A percentile compares a stretch with the other conserved stretches of the same genome.
phyloP scores from a whole-genome alignment of 2,888 invertebrate species.

The Hydriomena furcata region DNA sequence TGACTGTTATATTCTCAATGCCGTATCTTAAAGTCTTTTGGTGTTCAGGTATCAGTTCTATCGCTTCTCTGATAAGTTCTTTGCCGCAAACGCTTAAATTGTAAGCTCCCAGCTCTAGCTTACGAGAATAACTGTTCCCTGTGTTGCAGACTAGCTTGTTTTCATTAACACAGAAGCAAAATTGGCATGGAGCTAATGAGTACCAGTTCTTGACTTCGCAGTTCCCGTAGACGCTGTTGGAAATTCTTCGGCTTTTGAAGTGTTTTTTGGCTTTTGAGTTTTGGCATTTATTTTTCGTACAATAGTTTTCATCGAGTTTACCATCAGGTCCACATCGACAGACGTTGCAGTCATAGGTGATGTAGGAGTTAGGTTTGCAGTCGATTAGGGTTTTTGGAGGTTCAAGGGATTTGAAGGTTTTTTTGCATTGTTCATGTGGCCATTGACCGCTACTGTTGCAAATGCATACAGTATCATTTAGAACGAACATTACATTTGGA shows the following conservation, averaged over 20 bases:
- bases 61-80: slow-evolving; percentile 48
- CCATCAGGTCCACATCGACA: slow-evolving; percentile 59
- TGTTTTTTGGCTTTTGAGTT: slow-evolving; percentile 1
- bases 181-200: slow-evolving; percentile 61
- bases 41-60: slow-evolving; percentile 43
- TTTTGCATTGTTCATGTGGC: slow-evolving; percentile 52
- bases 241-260: slow-evolving; percentile 26
- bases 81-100: slow-evolving; percentile 56
- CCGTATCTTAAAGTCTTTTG: slow-evolving; percentile 30
- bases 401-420: slow-evolving; percentile 40
- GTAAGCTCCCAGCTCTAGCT: slow-evolving; percentile 49
- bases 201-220: slow-evolving; percentile 63
- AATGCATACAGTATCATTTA: slow-evolving; percentile 49
- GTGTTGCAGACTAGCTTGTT: slow-evolving; percentile 63
- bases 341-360: slow-evolving; percentile 58
- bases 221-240: slow-evolving; percentile 40
- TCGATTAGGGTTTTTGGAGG: slow-evolving; percentile 18
- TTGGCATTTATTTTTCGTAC: slow-evolving; percentile 59
- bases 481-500: slow-evolving; percentile 49
- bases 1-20: slow-evolving; percentile 13
- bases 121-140: slow-evolving; percentile 36
- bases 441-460: slow-evolving; percentile 55
- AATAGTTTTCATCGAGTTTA: slow-evolving; percentile 46
- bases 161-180: slow-evolving; percentile 59
- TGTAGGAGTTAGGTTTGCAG: slow-evolving; percentile 54